Base-by-base conservation (phyloP, 2,797 vertebrate species). In the Enteromius thamalakanensis region DNA sequence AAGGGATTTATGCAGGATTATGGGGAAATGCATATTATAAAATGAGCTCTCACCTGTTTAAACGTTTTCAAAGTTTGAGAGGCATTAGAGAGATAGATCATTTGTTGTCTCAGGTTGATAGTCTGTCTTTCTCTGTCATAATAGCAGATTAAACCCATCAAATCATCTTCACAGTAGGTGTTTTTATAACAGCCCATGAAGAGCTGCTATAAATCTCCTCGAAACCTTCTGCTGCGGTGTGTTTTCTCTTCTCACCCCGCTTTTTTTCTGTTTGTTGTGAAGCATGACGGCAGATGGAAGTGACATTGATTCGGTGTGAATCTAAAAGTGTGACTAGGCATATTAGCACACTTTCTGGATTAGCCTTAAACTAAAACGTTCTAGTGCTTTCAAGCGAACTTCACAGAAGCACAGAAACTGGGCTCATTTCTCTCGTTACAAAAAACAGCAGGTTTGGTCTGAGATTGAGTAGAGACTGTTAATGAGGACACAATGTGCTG, bases 181-280 rank as follows among this genome's bases (percentile, higher is more conserved):
- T 23, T 37, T 81, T 74, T 65, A 74, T 75, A 47, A 75, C 58
- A 6, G 21, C 45, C 21, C 29, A 21, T 51, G 21, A 81, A 64
- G 21, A 74, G 29, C 45, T 26, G 29, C 29, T 62, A n/a, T 81
- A 64, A 26, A 74, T 74, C 58, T 47, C 51, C 64, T 11, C 11
- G 19, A 71, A 60, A 80, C 19, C 21, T 64, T 49, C 58, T 55
- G 32, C 49, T 64, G 8, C 32, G 6, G 6, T 40, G 68, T 23
- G 4, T 75, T 75, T 81, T 82, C 14, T 67, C 17, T 45, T 83
- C 47, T 72, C 42, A 70, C 10, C 10, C 70, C 29, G 71, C 49
- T 9, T 53, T 58, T 75, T 74, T 19, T 37, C 19, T 12, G 6
- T 47, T 37, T 74, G n/a, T 10, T 45, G 29, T 67, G 55, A 55